These are phyloP conservation scores for Ameiurus melas DNA, from an alignment of 2,113 vertebrate species.

Conservation along the genomic window DNA sequence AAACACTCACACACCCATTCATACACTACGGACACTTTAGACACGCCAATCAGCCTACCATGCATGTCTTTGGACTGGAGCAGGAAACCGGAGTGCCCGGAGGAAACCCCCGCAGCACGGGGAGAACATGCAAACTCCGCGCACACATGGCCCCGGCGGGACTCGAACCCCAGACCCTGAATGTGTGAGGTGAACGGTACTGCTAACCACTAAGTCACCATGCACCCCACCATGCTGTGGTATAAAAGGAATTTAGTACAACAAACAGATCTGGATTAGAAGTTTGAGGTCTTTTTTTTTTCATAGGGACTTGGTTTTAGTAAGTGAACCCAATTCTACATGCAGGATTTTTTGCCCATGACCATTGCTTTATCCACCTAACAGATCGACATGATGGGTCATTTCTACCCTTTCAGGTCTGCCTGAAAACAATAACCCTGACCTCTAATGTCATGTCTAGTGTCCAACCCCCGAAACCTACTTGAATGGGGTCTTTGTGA, in stretches of 20 bases:
- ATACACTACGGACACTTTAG: too few species aligned
- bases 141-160: too few species aligned
- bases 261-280: neutral
- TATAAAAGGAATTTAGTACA: neutral
- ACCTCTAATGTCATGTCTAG: slow-evolving; percentile 40
- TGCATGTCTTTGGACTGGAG: too few species aligned
- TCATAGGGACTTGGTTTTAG: neutral
- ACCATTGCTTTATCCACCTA: slow-evolving; percentile 34
- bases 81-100: too few species aligned
- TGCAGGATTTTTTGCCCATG: slow-evolving; percentile 6
- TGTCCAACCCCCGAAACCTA: slow-evolving; percentile 20
- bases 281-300: neutral
- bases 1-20: too few species aligned
- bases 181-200: too few species aligned
- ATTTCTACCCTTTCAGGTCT: slow-evolving; percentile 32
- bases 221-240: too few species aligned
- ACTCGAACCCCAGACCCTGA: too few species aligned
- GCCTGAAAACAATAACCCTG: slow-evolving; percentile 13
- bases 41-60: too few species aligned
- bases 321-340: neutral
- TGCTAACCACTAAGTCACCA: too few species aligned
- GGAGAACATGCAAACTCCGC: too few species aligned
- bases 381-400: slow-evolving; percentile 24
- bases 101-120: too few species aligned
- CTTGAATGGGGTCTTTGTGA: slow-evolving; percentile 13